Evolutionary conservation across 2,113 vertebrate species (phyloP).

Genomic region (Campylorhamphus procurvoides): DNA sequence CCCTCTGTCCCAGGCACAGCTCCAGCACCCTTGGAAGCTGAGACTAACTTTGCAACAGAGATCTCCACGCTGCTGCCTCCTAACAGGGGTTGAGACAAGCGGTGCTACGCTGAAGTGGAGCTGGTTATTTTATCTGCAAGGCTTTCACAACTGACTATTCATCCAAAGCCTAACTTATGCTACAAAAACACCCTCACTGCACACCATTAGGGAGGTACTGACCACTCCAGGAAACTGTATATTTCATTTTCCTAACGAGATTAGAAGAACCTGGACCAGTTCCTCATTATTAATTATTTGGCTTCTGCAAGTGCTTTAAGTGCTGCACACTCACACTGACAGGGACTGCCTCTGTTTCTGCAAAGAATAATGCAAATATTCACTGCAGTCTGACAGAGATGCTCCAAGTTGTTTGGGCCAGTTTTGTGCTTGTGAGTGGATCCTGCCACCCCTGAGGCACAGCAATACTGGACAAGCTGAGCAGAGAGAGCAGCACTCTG

Average conservation of each 20-base stretch:
- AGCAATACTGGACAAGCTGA: not conserved
- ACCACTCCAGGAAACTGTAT: not conserved
- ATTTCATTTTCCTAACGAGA: constrained; percentile 16
- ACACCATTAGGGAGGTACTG: not conserved
- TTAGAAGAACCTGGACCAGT: not conserved
- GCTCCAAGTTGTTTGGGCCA: not conserved
- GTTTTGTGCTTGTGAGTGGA: not conserved
- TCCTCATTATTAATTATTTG: constrained; percentile 5
- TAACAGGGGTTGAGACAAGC: not conserved
- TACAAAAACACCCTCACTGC: not conserved
- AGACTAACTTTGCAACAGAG: not conserved
- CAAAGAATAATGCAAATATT: not conserved
- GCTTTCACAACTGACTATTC: not conserved
- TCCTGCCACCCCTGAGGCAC: not conserved
- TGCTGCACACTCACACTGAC: not conserved
- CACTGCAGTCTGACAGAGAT: not conserved
- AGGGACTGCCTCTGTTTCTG: not conserved
- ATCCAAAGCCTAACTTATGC: not conserved
- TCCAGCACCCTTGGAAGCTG: not conserved
- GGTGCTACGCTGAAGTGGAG: not conserved
- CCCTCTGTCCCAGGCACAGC: not conserved
- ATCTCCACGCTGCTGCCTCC: not conserved
- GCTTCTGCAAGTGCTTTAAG: not conserved
- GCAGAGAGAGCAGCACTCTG: not conserved
- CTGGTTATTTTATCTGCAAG: not conserved